phyloP scores from a whole-genome alignment of 2,797 vertebrate species.

The Rhodeus uyekii region DNA sequence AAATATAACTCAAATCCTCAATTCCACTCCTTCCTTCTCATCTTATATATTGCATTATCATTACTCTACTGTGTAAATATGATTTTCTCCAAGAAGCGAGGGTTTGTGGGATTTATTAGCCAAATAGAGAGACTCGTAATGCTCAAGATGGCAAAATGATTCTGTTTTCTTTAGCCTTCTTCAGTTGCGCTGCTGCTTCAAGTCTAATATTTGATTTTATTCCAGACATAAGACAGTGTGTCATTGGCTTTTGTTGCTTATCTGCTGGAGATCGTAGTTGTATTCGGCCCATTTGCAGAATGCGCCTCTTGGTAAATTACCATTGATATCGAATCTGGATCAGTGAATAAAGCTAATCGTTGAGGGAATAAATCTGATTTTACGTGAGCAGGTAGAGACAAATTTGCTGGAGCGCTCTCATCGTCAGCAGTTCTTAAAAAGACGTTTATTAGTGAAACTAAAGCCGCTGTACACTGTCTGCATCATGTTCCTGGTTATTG shows the following conservation, averaged over 20 bases:
- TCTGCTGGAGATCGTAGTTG: neutral
- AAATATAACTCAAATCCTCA: conserved; percentile 25
- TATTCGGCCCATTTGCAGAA: neutral
- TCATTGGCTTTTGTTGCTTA: conserved; percentile 45
- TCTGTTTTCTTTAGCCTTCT: conserved; percentile 34
- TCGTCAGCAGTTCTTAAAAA: conserved; percentile 7
- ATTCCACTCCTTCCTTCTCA: conserved; percentile 37
- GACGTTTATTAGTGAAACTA: conserved; percentile 52
- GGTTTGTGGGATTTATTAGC: conserved; percentile 45
- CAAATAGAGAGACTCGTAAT: conserved; percentile 31
- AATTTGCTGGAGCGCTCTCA: neutral
- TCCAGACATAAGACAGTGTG: conserved; percentile 36
- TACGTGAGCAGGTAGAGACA: neutral
- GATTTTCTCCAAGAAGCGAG: conserved; percentile 48
- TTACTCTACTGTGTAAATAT: conserved; percentile 52
- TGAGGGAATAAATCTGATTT: neutral
- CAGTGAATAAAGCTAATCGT: neutral
- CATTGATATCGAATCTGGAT: conserved; percentile 21
- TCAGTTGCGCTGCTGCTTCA: conserved; percentile 45
- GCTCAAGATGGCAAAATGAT: conserved; percentile 38
- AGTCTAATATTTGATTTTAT: conserved; percentile 38
- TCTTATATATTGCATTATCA: conserved; percentile 49
- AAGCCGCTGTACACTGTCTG: conserved; percentile 61
- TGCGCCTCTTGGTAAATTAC: conserved; percentile 10
- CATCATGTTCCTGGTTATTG: conserved; percentile 74